Conservation (phyloP, 1,140 invertebrate genomes). For the Holotrichia oblita region DNA sequence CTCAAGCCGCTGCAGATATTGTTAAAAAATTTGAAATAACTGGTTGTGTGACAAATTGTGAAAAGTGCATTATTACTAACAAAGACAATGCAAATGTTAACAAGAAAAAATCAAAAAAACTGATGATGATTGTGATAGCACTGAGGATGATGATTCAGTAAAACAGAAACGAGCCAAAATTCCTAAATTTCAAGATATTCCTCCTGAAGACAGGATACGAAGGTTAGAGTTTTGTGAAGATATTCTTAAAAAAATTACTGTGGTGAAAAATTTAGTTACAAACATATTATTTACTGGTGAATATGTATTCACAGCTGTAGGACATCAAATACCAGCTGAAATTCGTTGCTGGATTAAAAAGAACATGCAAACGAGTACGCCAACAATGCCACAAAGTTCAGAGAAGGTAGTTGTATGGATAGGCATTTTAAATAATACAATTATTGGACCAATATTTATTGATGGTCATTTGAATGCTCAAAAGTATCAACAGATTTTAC, state of each 20-base stretch:
- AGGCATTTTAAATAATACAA: slow-evolving; percentile 34
- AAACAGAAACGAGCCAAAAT: not conserved
- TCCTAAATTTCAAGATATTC: not conserved
- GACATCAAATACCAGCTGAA: not conserved
- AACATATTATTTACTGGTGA: slow-evolving; percentile 10
- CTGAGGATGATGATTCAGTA: not conserved
- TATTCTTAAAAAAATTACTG: not conserved
- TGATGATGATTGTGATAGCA: not conserved
- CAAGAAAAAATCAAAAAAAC: not conserved
- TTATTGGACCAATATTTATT: slow-evolving; percentile 42
- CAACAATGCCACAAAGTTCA: slow-evolving; percentile 4
- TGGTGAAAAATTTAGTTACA: not conserved
- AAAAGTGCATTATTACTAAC: too few relatives aligned
- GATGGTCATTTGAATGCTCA: slow-evolving; percentile 35
- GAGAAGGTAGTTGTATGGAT: slow-evolving; percentile 43
- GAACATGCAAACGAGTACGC: not conserved
- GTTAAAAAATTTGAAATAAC: not conserved
- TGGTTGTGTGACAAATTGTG: slow-evolving; percentile 4
- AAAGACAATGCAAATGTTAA: not conserved
- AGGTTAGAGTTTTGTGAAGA: slow-evolving; percentile 14
- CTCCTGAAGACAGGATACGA: not conserved
- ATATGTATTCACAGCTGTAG: not conserved
- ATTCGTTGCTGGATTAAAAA: not conserved
- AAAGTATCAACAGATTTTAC: slow-evolving; percentile 42
- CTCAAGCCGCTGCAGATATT: not conserved